A percentile compares a stretch with the other conserved stretches of the same genome.
Evolutionary conservation across 1,140 invertebrate genomes (phyloP).

Genomic region (Drosophila trapezifrons): DNA sequence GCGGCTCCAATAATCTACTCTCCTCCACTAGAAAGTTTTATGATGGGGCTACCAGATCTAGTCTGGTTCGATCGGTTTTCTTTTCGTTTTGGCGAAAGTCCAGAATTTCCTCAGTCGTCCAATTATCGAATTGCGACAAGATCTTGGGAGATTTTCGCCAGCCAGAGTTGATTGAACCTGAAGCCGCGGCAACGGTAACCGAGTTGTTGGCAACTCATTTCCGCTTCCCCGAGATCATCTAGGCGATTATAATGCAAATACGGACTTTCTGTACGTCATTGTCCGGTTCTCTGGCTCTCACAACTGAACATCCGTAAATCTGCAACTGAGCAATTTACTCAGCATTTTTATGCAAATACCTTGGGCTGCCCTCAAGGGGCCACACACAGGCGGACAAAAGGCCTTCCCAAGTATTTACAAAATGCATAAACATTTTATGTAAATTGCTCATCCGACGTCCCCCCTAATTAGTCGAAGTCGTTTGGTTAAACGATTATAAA

Average conservation of each 20-base stretch:
- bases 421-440: slow-evolving; percentile 61
- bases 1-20: slow-evolving; percentile 52
- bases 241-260: slow-evolving; percentile 66
- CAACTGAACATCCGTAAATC: slow-evolving; percentile 15
- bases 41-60: slow-evolving; percentile 23
- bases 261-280: slow-evolving; percentile 44
- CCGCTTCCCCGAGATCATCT: slow-evolving; percentile 53
- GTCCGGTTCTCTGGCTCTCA: slow-evolving; percentile 43
- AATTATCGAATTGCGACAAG: slow-evolving; percentile 38
- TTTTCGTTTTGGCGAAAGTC: slow-evolving; percentile 61
- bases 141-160: slow-evolving; percentile 23
- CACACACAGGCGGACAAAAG: slow-evolving; percentile 34
- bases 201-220: slow-evolving; percentile 65
- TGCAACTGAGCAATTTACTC: slow-evolving; percentile 38
- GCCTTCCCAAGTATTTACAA: slow-evolving; percentile 60
- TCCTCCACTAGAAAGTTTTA: slow-evolving; percentile 64
- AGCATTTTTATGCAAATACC: slow-evolving; percentile 66
- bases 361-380: slow-evolving; percentile 7
- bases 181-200: slow-evolving; percentile 41
- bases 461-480: slow-evolving; percentile 58
- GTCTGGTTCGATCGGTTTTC: slow-evolving; percentile 39
- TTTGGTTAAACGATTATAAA: slow-evolving; percentile 55
- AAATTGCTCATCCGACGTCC: slow-evolving; percentile 18
- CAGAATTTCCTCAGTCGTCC: slow-evolving; percentile 59
- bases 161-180: slow-evolving; percentile 59